Evolutionary conservation across 2,797 vertebrate species (phyloP).

Genomic region (Huso huso): DNA sequence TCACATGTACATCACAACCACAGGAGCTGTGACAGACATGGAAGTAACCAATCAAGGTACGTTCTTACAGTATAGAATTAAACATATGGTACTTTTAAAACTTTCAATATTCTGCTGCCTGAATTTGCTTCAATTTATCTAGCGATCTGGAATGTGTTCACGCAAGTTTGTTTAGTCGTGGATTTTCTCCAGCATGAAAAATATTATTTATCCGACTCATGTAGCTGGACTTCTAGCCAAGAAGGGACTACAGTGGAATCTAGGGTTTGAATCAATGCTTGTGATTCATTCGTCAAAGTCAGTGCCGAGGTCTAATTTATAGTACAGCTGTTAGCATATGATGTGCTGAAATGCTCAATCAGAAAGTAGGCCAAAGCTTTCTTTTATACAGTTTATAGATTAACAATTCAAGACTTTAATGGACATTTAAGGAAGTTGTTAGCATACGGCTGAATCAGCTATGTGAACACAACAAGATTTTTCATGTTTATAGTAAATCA

Average conservation of each 20-base stretch:
- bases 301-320: conserved; percentile 58
- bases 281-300: conserved; percentile 66
- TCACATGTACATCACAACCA: too few relatives aligned
- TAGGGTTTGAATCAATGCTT: conserved; percentile 33
- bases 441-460: conserved; percentile 3
- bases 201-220: not conserved
- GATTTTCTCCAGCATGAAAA: too few relatives aligned
- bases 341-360: conserved; percentile 69
- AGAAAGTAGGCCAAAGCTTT: conserved; percentile 42
- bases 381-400: conserved; percentile 31
- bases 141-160: too few relatives aligned
- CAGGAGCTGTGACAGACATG: too few relatives aligned
- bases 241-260: conserved; percentile 26
- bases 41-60: too few relatives aligned
- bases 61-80: too few relatives aligned
- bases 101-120: too few relatives aligned
- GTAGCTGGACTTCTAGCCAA: not conserved
- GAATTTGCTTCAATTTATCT: too few relatives aligned
- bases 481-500: conserved; percentile 12
- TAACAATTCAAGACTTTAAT: conserved; percentile 32
- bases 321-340: conserved; percentile 66
- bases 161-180: too few relatives aligned
- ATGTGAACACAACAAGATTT: conserved; percentile 27
- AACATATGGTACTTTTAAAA: too few relatives aligned
- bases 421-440: conserved; percentile 37